These are phyloP conservation scores for Hirtodrosophila cameraria DNA, from an alignment of 2,888 invertebrate genomes.

Conservation along the genomic window DNA sequence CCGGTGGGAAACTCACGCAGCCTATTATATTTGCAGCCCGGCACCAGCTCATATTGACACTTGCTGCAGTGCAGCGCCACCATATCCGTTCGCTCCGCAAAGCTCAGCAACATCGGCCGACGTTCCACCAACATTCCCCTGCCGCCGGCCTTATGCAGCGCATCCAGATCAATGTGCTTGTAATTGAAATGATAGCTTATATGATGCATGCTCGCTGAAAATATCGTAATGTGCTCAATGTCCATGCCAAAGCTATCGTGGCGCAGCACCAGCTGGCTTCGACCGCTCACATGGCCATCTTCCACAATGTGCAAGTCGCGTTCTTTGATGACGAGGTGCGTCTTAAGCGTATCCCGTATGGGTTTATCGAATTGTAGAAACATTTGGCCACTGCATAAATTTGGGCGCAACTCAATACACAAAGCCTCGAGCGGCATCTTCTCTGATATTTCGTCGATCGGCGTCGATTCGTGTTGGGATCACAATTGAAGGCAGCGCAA, in stretches of 20 bases:
- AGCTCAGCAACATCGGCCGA: constrained; percentile 45
- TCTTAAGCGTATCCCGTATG: constrained; percentile 44
- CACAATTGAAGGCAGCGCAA: constrained; percentile 8
- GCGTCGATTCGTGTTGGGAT: too few relatives aligned
- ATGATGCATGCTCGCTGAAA: constrained; percentile 66
- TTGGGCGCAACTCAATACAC: constrained; percentile 81
- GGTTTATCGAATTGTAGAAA: constrained; percentile 73
- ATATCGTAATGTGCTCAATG: constrained; percentile 66
- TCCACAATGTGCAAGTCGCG: constrained; percentile 63
- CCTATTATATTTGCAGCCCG: constrained; percentile 49
- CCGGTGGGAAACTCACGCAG: constrained; percentile 81
- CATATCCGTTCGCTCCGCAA: constrained; percentile 30
- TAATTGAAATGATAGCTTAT: constrained; percentile 79
- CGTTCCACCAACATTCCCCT: constrained; percentile 5
- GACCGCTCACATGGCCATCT: constrained; percentile 32
- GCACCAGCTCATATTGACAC: constrained; percentile 60
- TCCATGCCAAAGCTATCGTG: constrained; percentile 68
- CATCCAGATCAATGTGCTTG: constrained; percentile 47
- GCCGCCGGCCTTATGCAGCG: constrained; percentile 19
- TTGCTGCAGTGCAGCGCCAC: constrained; percentile 64
- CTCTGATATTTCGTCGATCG: not conserved
- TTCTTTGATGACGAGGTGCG: constrained; percentile 47
- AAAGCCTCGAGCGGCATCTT: constrained; percentile 74
- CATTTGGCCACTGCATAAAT: constrained; percentile 78
- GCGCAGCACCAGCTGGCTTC: constrained; percentile 50